Conservation (phyloP, 1,140 invertebrate species). For the Manduca sexta region DNA sequence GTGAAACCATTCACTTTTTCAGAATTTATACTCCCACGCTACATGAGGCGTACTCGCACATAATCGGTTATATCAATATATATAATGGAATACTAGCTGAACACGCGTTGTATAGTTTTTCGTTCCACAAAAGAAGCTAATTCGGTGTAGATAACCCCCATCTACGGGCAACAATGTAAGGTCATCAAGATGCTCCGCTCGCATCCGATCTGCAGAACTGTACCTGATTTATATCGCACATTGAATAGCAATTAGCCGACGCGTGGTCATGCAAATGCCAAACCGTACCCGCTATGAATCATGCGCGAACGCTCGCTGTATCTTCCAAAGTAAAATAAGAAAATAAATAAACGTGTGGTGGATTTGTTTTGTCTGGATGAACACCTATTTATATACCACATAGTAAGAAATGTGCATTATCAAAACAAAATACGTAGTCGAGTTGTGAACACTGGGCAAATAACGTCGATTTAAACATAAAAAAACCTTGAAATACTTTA, state of each 20-base stretch:
- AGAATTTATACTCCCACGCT: too few relatives aligned
- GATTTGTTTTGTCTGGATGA: slow-evolving; percentile 13
- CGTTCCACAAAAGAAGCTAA: neutral
- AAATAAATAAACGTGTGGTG: slow-evolving; percentile 17
- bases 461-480: neutral
- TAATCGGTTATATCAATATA: too few relatives aligned
- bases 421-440: too few relatives aligned
- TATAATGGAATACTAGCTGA: too few relatives aligned
- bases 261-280: slow-evolving; percentile 49
- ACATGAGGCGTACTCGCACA: too few relatives aligned
- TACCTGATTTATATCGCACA: slow-evolving; percentile 50
- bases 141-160: neutral
- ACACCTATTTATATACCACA: slow-evolving; percentile 1
- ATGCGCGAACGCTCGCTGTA: slow-evolving; percentile 31
- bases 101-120: too few relatives aligned
- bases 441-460: neutral
- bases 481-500: neutral
- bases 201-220: slow-evolving; percentile 25
- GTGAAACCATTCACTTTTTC: too few relatives aligned
- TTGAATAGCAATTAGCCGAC: slow-evolving; percentile 51
- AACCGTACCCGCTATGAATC: slow-evolving; percentile 44
- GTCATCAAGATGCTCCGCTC: slow-evolving; percentile 21
- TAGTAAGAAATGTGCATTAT: too few relatives aligned
- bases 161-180: slow-evolving; percentile 22
- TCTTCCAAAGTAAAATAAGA: slow-evolving; percentile 19